Evolutionary conservation across 2,113 vertebrate genomes (phyloP).

Genomic region (Arenaria interpres): DNA sequence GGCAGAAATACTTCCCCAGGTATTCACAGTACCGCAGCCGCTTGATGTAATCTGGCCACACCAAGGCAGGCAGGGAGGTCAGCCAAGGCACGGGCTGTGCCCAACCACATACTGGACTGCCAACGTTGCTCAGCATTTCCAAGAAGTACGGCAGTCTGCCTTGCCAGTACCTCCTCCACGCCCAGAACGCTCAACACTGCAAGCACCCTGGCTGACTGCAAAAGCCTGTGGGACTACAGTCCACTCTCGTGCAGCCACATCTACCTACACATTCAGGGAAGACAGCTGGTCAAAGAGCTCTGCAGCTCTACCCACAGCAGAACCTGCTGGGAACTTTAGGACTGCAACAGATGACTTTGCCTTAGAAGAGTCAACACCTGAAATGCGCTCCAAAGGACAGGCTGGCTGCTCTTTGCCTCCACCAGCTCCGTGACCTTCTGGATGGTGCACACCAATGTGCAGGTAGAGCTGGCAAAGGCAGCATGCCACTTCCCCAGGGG

Average conservation of each 20-base stretch:
- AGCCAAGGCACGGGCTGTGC: not conserved
- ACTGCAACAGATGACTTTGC: not conserved
- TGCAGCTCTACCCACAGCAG: not conserved
- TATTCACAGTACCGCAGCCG: slow-evolving; percentile 96
- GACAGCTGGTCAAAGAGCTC: not conserved
- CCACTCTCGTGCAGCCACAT: not conserved
- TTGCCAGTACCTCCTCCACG: not conserved
- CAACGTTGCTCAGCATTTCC: not conserved
- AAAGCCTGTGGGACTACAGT: not conserved
- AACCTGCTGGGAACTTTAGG: not conserved
- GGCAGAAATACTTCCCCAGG: slow-evolving; percentile 96
- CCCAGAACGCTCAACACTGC: not conserved
- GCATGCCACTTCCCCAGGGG: not conserved
- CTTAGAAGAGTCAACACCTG: not conserved
- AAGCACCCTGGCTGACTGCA: not conserved
- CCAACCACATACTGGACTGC: not conserved
- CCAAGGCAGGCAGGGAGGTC: not conserved
- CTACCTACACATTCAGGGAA: not conserved
- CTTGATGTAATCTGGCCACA: slow-evolving; percentile 90
- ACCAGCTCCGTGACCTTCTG: not conserved
- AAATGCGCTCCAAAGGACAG: not conserved
- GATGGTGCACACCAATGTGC: not conserved
- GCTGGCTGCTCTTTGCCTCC: not conserved
- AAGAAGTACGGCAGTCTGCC: not conserved
- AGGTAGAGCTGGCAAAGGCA: not conserved